These are phyloP conservation scores for Ranitomeya variabilis DNA, from an alignment of 2,113 vertebrate species.

Conservation along the genomic window DNA sequence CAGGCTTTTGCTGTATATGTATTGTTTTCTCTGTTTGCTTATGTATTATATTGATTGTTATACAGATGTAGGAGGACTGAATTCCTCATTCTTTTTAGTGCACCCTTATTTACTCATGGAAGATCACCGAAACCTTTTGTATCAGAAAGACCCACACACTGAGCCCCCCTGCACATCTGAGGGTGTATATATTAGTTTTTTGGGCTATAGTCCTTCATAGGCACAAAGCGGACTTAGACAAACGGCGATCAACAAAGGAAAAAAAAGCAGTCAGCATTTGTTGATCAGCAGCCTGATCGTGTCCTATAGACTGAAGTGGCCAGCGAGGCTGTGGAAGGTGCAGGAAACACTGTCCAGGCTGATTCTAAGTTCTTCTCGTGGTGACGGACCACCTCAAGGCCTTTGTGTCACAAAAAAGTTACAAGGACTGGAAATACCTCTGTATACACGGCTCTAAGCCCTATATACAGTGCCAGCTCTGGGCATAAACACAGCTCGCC, in stretches of 20 bases:
- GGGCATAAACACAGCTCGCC: neutral
- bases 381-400: conserved; percentile 20
- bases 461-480: neutral
- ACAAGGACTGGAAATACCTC: conserved; percentile 30
- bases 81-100: neutral
- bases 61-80: neutral
- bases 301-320: neutral
- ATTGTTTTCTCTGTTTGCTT: neutral
- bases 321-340: neutral
- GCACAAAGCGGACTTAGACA: neutral
- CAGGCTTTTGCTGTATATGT: neutral
- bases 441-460: conserved; percentile 13
- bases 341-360: neutral
- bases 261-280: neutral
- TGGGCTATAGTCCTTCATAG: neutral
- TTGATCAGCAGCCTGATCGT: neutral
- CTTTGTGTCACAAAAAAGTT: conserved; percentile 42
- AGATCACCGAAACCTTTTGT: neutral
- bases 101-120: neutral
- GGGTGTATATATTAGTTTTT: neutral
- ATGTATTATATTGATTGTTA: neutral
- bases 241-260: neutral
- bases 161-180: neutral
- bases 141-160: neutral
- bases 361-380: neutral